phyloP scores from a whole-genome alignment of 2,113 vertebrate species.

The Esox niger region DNA sequence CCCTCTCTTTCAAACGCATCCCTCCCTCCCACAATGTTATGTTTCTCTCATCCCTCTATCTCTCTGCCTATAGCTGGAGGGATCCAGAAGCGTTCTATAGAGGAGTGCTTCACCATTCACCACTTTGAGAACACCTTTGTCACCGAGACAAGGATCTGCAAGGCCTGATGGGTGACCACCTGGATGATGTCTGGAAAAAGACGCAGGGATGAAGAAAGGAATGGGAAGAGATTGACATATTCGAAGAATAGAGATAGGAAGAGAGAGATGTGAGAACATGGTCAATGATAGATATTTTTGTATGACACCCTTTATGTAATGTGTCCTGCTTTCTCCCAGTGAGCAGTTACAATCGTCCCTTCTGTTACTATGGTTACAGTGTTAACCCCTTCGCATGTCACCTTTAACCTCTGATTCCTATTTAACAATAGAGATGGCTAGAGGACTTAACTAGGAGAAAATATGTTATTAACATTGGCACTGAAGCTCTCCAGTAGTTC shows the following conservation, averaged over 20 bases:
- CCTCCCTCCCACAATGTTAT: neutral
- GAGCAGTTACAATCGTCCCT: constrained; percentile 38
- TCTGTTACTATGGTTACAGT: constrained; percentile 45
- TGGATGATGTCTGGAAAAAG: neutral
- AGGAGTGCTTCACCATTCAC: constrained; percentile 84
- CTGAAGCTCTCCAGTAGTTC: too few species aligned
- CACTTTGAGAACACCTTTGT: constrained; percentile 93
- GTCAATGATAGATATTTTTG: constrained; percentile 54
- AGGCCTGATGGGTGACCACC: constrained; percentile 67
- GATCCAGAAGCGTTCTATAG: constrained; percentile 85
- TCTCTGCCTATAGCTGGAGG: constrained; percentile 56
- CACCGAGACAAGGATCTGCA: constrained; percentile 88
- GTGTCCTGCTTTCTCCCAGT: constrained; percentile 53
- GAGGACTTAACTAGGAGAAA: too few species aligned
- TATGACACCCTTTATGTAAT: constrained; percentile 47
- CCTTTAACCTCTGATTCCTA: constrained; percentile 25
- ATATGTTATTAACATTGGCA: too few species aligned
- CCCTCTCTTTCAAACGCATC: neutral
- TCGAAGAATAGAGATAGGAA: neutral
- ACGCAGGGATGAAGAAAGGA: neutral
- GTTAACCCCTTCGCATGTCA: constrained; percentile 24
- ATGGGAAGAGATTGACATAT: neutral
- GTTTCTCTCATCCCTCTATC: neutral
- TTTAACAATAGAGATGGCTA: constrained; percentile 16
- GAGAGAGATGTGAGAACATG: constrained; percentile 1